Evolutionary conservation across 2,797 vertebrate genomes (phyloP).

Genomic region (Alauda arvensis): DNA sequence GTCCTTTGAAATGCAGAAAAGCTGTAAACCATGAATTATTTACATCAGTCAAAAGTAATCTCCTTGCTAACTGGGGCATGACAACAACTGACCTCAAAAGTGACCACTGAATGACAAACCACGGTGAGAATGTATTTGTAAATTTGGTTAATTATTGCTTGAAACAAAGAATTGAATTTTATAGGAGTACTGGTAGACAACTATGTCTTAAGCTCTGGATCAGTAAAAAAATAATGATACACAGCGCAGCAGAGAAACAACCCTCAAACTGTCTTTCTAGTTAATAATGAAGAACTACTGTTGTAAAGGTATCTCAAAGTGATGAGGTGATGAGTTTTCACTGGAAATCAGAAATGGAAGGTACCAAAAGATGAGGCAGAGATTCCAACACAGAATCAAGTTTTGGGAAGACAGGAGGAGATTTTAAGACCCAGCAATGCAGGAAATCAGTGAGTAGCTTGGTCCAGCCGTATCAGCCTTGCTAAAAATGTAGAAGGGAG

Average conservation of each 20-base stretch:
- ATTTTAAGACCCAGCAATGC: neutral
- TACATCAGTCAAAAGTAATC: slow-evolving; percentile 21
- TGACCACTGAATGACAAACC: neutral
- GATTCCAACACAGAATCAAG: neutral
- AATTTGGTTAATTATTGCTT: slow-evolving; percentile 28
- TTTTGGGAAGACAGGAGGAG: neutral
- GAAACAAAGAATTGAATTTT: slow-evolving; percentile 28
- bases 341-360: neutral
- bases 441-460: neutral
- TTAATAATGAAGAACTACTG: neutral
- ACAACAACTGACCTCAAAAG: slow-evolving; percentile 42
- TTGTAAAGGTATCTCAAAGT: neutral
- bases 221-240: neutral
- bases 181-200: neutral
- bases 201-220: neutral
- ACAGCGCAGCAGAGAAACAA: neutral
- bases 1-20: slow-evolving; percentile 21
- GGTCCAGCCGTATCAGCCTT: neutral
- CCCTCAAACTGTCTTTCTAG: neutral
- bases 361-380: neutral
- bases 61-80: slow-evolving; percentile 31
- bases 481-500: neutral
- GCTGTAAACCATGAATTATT: slow-evolving; percentile 27
- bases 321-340: neutral
- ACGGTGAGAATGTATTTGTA: neutral